Base-by-base conservation (phyloP, 2,113 vertebrate species). In the Spea bombifrons region DNA sequence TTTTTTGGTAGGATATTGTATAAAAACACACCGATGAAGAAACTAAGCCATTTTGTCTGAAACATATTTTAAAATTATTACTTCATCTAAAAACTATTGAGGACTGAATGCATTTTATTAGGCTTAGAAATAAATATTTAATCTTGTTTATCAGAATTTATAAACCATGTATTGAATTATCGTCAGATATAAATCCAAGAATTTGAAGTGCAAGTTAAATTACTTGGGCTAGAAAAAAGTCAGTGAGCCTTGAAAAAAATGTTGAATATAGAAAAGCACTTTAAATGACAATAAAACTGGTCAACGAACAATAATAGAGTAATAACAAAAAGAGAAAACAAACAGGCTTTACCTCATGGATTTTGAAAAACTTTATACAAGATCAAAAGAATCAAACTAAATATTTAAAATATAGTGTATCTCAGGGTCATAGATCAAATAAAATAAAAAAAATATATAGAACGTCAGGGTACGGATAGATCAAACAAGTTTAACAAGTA, bases 281-380 rank as follows among this genome's bases (percentile, higher is more conserved):
- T 80, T 52, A 74, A 74, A 74, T 73, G 78, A 80, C 78, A 74
- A 80, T 80, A 80, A 80, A 49, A 74, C 78, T 80, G 78, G 52
- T 80, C 74, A 80, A 80, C 74, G 78, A 80, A 80, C 78, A 80
- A 80, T 80, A 74, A 73, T 71, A 68, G 59, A 59, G 78, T 80
- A 80, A 80, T 80, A 80, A 74, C 78, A 68, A 80, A 73, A 7
- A 10, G 2, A 80, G 71, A 80, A 71, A 74, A 80, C 78, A 80
- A 80, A 80, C 64, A 59, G 48, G 30, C 30, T 30, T 53, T 53
- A 8, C 50, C 63, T 65, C 48, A 64, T 73, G 10, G 52, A 80
- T 80, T 73, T 74, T 46, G 67, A 44, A 57, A 74, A 68, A 50
- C 48, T 48, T 73, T 80, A 61, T n/a, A 49, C 71, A 74, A 67